Percentiles rank a stretch among this genome's conserved stretches.
Evolutionary conservation across 2,888 invertebrate species (phyloP).

Genomic region (Cynaeus angustus): DNA sequence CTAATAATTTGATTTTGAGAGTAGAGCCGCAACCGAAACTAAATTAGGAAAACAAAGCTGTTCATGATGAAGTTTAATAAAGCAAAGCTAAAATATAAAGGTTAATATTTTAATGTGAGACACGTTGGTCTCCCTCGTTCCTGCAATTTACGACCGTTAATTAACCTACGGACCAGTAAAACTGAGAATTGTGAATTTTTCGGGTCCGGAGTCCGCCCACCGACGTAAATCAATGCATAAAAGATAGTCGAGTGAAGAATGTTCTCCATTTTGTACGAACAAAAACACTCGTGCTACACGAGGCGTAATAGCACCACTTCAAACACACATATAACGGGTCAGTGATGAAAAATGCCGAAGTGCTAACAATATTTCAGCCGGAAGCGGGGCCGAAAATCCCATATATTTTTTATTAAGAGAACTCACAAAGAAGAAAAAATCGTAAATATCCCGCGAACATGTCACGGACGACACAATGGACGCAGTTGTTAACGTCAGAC

Average conservation of each 20-base stretch:
- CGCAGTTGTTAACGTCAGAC: constrained; percentile 43
- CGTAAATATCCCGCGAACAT: constrained; percentile 37
- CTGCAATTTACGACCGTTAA: constrained; percentile 35
- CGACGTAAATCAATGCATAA: constrained; percentile 50
- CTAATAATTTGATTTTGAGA: constrained; percentile 2
- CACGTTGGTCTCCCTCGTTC: constrained; percentile 2
- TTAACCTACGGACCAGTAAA: constrained; percentile 29
- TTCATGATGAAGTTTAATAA: constrained; percentile 35
- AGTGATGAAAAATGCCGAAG: constrained; percentile 51
- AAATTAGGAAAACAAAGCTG: constrained; percentile 14
- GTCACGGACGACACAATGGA: constrained; percentile 36
- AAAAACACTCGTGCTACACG: constrained; percentile 49
- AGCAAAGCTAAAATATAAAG: constrained; percentile 19
- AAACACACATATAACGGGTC: constrained; percentile 50
- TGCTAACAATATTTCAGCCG: constrained; percentile 50
- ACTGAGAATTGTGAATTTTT: constrained; percentile 37
- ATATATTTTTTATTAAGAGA: constrained; percentile 49
- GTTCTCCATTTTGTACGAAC: constrained; percentile 48
- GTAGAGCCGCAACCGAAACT: neutral
- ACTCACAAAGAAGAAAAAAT: constrained; percentile 39
- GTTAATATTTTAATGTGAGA: constrained; percentile 26
- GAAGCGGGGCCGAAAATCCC: constrained; percentile 40
- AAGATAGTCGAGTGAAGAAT: constrained; percentile 49
- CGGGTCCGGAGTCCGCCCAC: constrained; percentile 15
- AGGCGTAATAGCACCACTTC: constrained; percentile 47